Evolutionary conservation across 2,888 invertebrate species (phyloP).

Genomic region (Colletes collaris): DNA sequence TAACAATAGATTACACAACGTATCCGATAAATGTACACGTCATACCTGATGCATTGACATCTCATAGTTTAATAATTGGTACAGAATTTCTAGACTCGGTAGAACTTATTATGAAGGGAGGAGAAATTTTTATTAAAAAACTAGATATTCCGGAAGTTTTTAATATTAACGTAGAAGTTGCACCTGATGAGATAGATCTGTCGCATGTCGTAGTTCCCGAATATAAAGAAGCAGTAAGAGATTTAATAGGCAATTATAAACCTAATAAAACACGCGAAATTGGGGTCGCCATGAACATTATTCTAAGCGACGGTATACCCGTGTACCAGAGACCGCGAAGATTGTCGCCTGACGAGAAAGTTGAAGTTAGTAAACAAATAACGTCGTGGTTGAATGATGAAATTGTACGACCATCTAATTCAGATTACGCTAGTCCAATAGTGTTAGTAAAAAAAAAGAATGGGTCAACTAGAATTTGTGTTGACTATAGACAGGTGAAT

Average conservation of each 20-base stretch:
- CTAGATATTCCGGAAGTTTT: neutral
- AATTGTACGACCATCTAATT: neutral
- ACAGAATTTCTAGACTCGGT: conserved; percentile 40
- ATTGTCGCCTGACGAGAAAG: neutral
- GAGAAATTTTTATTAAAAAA: neutral
- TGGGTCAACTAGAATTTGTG: neutral
- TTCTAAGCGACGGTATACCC: neutral
- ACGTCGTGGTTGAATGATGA: neutral
- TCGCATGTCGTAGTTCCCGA: neutral
- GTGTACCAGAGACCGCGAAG: conserved; percentile 1
- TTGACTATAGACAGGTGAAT: conserved; percentile 3
- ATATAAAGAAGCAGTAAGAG: neutral
- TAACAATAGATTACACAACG: conserved; percentile 40
- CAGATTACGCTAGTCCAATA: conserved; percentile 9
- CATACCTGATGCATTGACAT: conserved; percentile 35
- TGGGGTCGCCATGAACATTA: neutral
- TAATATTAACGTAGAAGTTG: neutral
- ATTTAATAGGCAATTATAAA: neutral
- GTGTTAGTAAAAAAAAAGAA: conserved; percentile 2
- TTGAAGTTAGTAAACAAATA: conserved; percentile 2
- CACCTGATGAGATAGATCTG: neutral
- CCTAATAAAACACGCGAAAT: conserved; percentile 7
- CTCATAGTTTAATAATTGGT: conserved; percentile 45
- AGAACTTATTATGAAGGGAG: neutral
- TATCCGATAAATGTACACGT: conserved; percentile 52